Evolutionary conservation across 2,113 vertebrate genomes (phyloP).

Genomic region (Spilogale gracilis): DNA sequence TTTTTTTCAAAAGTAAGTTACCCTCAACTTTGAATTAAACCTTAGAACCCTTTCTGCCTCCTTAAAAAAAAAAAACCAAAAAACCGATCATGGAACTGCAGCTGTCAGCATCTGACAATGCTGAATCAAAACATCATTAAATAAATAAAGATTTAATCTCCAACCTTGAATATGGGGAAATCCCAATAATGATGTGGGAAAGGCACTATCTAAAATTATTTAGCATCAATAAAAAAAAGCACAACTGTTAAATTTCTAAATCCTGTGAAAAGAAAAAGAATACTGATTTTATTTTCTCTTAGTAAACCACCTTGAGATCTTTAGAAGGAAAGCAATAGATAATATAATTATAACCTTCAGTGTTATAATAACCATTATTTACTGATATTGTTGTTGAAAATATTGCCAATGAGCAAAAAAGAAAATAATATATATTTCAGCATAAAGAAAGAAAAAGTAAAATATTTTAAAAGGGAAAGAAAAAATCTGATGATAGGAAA

Average conservation of each 20-base stretch:
- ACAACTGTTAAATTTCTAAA: constrained; percentile 64
- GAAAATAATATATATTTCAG: not conserved
- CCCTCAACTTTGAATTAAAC: constrained; percentile 38
- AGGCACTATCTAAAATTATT: not conserved
- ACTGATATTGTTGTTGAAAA: constrained; percentile 60
- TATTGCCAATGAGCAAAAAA: not conserved
- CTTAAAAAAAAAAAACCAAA: no score
- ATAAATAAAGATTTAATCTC: constrained; percentile 49
- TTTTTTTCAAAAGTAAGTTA: constrained; percentile 50
- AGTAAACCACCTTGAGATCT: constrained; percentile 32
- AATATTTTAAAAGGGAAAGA: constrained; percentile 48
- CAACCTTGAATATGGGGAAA: constrained; percentile 5
- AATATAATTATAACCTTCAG: constrained; percentile 4
- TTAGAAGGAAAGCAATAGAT: constrained; percentile 24
- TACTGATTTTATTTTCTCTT: constrained; percentile 67
- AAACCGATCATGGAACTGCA: not conserved
- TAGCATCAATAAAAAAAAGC: constrained; percentile 20
- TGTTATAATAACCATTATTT: constrained; percentile 25
- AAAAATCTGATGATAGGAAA: constrained; percentile 39
- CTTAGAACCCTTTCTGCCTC: constrained; percentile 1
- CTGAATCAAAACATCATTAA: constrained; percentile 50
- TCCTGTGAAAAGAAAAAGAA: constrained; percentile 33
- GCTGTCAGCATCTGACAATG: not conserved
- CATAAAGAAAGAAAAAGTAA: constrained; percentile 51
- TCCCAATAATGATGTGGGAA: not conserved